Conservation (phyloP, 2,113 vertebrate genomes). For the Emydura subglobosa region DNA sequence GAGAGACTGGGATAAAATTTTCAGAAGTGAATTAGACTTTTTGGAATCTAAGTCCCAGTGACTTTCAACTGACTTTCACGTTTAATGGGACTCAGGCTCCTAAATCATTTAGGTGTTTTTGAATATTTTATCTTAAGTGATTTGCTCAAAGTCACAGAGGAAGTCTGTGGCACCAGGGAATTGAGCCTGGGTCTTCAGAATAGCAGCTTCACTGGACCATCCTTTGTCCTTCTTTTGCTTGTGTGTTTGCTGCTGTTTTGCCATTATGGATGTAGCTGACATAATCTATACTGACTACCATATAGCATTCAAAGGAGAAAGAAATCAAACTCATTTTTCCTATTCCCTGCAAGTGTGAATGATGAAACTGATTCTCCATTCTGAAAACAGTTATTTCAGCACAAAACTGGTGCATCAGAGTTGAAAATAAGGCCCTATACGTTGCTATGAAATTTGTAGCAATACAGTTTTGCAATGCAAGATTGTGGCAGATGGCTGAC, state of each 20-base stretch:
- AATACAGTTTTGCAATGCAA: background rate
- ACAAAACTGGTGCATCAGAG: constrained; percentile 51
- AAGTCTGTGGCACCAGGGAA: background rate
- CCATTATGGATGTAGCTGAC: constrained; percentile 27
- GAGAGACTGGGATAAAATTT: rapidly evolving
- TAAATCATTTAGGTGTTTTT: background rate
- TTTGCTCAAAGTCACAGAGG: background rate
- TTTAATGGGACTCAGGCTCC: background rate
- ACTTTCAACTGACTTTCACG: background rate
- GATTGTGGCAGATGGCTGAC: background rate
- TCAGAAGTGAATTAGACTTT: background rate
- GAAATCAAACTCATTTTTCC: background rate
- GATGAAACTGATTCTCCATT: constrained; percentile 59
- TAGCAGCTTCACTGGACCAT: constrained; percentile 16
- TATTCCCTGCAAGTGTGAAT: background rate
- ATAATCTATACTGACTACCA: constrained; percentile 11
- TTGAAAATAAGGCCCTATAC: constrained; percentile 47
- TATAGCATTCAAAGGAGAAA: background rate
- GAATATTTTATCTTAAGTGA: background rate
- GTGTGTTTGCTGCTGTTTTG: constrained; percentile 29
- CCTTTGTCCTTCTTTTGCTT: background rate
- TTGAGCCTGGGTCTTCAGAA: background rate
- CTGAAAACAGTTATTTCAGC: constrained; percentile 70
- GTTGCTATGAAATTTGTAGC: constrained; percentile 45
- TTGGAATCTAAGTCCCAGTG: background rate